Evolutionary conservation across 2,888 invertebrate genomes (phyloP).

Genomic region (Sinotaia quadrata): DNA sequence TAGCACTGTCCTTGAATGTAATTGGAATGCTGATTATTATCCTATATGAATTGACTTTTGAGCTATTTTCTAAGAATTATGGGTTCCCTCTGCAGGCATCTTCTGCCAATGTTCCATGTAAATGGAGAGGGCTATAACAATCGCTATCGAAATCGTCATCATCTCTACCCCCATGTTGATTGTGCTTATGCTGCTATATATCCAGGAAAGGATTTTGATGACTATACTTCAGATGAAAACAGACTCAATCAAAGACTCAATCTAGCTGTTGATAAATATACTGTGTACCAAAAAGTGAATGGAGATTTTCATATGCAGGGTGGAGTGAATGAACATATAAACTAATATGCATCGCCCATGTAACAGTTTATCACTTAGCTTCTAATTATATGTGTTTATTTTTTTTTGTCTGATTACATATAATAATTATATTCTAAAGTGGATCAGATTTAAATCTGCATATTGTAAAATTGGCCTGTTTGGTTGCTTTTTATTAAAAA

Average conservation of each 20-base stretch:
- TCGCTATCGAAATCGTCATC: conserved; percentile 55
- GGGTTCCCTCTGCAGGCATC: conserved; percentile 21
- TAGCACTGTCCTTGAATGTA: no score
- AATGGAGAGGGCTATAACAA: conserved; percentile 63
- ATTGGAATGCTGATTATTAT: no score
- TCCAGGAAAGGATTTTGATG: conserved; percentile 59
- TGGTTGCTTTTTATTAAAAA: no score
- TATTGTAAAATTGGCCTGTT: no score
- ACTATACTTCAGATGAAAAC: conserved; percentile 55
- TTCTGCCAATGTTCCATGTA: conserved; percentile 56
- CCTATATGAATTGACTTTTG: no score
- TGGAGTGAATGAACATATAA: neutral
- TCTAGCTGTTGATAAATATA: conserved; percentile 52
- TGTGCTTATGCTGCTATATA: conserved; percentile 59
- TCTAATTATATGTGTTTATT: no score
- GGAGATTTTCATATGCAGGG: conserved; percentile 50
- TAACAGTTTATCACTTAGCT: neutral
- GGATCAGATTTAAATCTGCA: no score
- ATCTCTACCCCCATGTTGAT: conserved; percentile 59
- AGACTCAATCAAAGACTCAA: conserved; percentile 56
- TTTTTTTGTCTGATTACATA: no score
- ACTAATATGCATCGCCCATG: neutral
- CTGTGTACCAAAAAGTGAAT: conserved; percentile 51
- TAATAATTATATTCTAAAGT: no score
- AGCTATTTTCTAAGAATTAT: no score